phyloP scores from a whole-genome alignment of 2,113 vertebrate genomes.

The Tauraco erythrolophus region DNA sequence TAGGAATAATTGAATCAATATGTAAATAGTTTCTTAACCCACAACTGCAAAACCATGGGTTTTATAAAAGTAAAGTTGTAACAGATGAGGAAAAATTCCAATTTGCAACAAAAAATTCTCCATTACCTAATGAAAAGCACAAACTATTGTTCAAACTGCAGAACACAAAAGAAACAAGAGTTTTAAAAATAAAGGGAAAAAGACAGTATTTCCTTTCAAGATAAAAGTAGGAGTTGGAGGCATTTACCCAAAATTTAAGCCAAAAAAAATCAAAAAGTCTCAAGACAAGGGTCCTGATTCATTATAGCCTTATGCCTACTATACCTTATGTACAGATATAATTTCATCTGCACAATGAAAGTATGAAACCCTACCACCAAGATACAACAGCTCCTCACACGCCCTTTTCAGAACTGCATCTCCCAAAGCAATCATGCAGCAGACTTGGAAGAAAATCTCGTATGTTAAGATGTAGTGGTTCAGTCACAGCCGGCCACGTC shows the following conservation, averaged over 20 bases:
- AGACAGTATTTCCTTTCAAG: neutral
- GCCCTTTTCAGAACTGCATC: neutral
- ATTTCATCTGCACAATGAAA: neutral
- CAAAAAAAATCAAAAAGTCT: neutral
- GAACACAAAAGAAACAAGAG: neutral
- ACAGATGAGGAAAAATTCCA: neutral
- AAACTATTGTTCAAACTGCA: neutral
- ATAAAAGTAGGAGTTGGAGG: neutral
- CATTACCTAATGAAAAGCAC: neutral
- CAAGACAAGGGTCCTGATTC: neutral
- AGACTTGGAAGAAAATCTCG: neutral
- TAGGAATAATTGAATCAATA: neutral
- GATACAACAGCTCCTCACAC: neutral
- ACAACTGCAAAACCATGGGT: neutral
- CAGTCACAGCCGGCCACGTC: neutral
- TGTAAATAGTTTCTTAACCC: neutral
- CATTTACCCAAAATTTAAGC: neutral
- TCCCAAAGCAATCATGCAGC: neutral
- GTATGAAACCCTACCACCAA: neutral
- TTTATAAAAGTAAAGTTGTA: neutral
- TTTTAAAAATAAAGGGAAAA: neutral
- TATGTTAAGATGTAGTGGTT: neutral
- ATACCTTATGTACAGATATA: neutral
- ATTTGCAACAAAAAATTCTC: neutral
- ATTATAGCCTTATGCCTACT: neutral